These are phyloP conservation scores for Meleagris gallopavo DNA, from an alignment of 2,113 vertebrate species.

Conservation along the genomic window DNA sequence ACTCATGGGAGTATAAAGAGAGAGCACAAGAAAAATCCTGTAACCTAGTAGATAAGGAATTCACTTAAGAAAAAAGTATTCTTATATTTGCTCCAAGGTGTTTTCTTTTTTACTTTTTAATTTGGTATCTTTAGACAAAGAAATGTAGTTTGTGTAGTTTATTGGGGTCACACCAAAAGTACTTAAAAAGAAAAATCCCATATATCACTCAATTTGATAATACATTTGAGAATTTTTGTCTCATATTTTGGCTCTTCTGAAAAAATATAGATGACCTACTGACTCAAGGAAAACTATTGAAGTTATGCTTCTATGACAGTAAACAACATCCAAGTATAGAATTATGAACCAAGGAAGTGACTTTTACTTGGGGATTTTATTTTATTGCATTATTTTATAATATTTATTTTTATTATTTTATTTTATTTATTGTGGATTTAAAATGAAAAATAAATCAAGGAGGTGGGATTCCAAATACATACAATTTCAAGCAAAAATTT, in stretches of 20 bases:
- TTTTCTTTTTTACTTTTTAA: neutral
- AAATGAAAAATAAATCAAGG: neutral
- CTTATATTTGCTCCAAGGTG: neutral
- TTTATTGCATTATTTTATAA: neutral
- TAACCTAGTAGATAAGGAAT: neutral
- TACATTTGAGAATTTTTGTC: neutral
- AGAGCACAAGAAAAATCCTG: neutral
- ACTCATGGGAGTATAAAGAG: neutral
- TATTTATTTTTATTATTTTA: neutral
- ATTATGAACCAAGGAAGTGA: neutral
- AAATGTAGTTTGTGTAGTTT: neutral
- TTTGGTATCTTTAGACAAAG: neutral
- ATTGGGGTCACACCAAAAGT: neutral
- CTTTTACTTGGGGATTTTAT: neutral
- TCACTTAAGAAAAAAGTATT: neutral
- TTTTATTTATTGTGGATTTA: neutral
- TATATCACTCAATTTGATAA: neutral
- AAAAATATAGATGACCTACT: neutral
- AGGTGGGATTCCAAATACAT: neutral
- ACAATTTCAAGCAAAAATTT: neutral
- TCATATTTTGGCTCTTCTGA: neutral
- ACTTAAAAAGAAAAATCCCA: neutral
- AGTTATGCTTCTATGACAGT: neutral
- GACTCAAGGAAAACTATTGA: neutral
- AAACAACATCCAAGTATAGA: neutral